Base-by-base conservation (phyloP, 2,113 vertebrate species). In the Lontra canadensis region DNA sequence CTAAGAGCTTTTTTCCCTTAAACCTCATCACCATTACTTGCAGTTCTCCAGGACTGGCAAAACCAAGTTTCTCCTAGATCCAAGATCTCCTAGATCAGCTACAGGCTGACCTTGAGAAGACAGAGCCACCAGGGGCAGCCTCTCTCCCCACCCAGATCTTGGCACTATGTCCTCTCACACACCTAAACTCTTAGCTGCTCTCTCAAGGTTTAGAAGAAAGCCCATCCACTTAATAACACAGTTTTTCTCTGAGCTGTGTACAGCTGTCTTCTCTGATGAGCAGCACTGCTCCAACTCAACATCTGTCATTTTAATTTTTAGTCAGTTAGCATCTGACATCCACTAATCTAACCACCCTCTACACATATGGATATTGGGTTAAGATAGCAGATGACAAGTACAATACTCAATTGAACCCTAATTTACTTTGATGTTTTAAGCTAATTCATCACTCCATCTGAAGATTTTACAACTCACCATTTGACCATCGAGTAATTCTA, bases 241-340 rank as follows among this genome's bases (percentile, higher is more conserved):
- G 42, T 34, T 91, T 82, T 44, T 39, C 76, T 74, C 65, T 63
- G 73, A 82, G 39, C 44, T 39, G 8, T 73, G 12, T 57, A 47
- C 2, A 74, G 67, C n/a, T 86, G 31, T 71, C 42, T 81, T 31
- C 39, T 26, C 63, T 71, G 36, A 81, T 34, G 57, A 84, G 25
- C 39, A 90, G 20, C 31, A 4, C 61, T 61, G 25, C 31, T 79
- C 1, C 92, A 57, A 25, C 8, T 49, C 69, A 25, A 65, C 61
- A 89, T 84, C 76, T 76, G 36, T 88, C 94, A n/a, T 78, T 96
- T 73, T 90, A 76, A 91, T 96, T 90, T 96, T 88, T 89, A 76
- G 92, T 96, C 76, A 57, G 31, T 92, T 89, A 94, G 39, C 65
- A 89, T 59, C 76, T 95, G 84, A 88, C 10, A 85, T 42, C 52